phyloP scores from a whole-genome alignment of 2,113 vertebrate genomes.

The Coptodon bakossiorum region DNA sequence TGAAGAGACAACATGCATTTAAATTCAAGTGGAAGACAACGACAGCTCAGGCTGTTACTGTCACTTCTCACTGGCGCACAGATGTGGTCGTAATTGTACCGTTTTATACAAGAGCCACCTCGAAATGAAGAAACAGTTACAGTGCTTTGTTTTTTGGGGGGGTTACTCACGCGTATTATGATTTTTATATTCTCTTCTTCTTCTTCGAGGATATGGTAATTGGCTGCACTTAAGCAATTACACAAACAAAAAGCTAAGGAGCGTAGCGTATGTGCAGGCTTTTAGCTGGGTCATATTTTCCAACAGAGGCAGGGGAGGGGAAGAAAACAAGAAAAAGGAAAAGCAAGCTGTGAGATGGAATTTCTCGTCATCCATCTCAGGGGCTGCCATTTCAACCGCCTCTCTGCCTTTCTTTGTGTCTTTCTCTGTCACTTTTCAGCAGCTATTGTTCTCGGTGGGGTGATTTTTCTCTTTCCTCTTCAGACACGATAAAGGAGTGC shows the following conservation, averaged over 20 bases:
- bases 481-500: slow-evolving; percentile 36
- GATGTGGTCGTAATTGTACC: background rate
- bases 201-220: background rate
- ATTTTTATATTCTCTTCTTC: background rate
- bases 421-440: slow-evolving; percentile 32
- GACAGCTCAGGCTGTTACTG: background rate
- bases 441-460: slow-evolving; percentile 41
- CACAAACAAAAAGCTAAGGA: slow-evolving; percentile 19
- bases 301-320: background rate
- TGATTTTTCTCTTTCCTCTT: slow-evolving; percentile 31
- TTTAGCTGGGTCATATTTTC: slow-evolving; percentile 35
- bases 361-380: slow-evolving; percentile 30
- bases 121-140: background rate
- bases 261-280: background rate
- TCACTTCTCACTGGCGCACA: background rate
- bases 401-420: background rate
- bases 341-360: slow-evolving; percentile 2
- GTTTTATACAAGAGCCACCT: background rate
- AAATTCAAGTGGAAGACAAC: background rate
- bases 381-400: background rate
- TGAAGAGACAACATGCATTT: background rate
- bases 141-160: background rate
- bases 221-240: slow-evolving; percentile 42
- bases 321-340: background rate
- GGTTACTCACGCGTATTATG: background rate